Evolutionary conservation across 2,888 invertebrate species (phyloP), one percentile per base, ranked within the genome.

Genomic region (Cheilosia impressa): DNA sequence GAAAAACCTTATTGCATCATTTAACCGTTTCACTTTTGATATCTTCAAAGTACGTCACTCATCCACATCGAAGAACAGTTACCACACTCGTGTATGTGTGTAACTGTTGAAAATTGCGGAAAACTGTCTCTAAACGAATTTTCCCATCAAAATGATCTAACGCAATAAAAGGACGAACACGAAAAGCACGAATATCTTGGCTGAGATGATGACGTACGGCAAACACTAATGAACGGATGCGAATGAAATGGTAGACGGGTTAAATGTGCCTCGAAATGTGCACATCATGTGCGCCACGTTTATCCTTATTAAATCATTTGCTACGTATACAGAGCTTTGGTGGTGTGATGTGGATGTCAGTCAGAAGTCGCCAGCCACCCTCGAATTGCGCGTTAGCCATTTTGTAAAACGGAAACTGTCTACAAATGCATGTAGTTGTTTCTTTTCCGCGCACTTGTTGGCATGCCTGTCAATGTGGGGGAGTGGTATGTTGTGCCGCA

Each of bases 111-210:
- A 38, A 71, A 73, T 47, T 50, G 53, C 60, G 34, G 41, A 60
- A 66, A 77, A 55, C 38, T 73, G 34, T 10, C 24, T 68, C 75
- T 82, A 87, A 87, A 87, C 87, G 85, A 87, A 84, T 87, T 83
- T 87, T 77, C 31, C n/a, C 85, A 53, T 76, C 72, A 85, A 87
- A 38, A 87, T 87, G 69, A 84, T 87, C 87, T 84, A 87, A 87
- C 77, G 65, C 62, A 68, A 87, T 82, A 72, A 85, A 81, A 85
- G 87, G 82, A 77, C 34, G 50, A 65, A 60, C 45, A 17, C 45
- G 45, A 27, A 69, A 24, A 19, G 63, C 53, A 43, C 63, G 52
- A 75, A 81, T 66, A 53, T 34, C 68, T 69, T 69, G 53, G 15
- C 34, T 24, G 43, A 62, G 31, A 50, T 77, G 66, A 62, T 66